These are phyloP conservation scores for Adoxophyes honmai DNA, from an alignment of 1,140 invertebrate genomes.

Conservation along the genomic window DNA sequence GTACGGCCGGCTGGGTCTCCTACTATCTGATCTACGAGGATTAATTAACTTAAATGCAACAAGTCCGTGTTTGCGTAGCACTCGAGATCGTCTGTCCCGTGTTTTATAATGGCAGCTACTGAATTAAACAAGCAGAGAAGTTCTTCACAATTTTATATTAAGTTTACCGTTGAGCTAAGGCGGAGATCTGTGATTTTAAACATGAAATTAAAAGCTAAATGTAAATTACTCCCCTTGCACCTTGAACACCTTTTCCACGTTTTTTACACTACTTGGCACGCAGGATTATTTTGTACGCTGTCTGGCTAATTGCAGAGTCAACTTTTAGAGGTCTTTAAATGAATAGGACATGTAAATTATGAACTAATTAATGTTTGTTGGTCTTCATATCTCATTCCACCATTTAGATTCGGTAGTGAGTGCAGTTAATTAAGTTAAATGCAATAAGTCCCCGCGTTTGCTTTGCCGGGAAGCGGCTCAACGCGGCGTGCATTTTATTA, in stretches of 20 bases:
- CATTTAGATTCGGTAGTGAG: not conserved
- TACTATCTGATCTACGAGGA: constrained; percentile 64
- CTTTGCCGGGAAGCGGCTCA: constrained; percentile 38
- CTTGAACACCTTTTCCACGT: too few species aligned
- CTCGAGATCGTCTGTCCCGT: constrained; percentile 59
- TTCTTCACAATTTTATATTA: constrained; percentile 34
- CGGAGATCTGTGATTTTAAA: constrained; percentile 7
- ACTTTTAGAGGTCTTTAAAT: too few species aligned
- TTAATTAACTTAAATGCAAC: constrained; percentile 76
- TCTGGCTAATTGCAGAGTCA: too few species aligned
- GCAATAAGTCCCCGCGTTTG: constrained; percentile 40
- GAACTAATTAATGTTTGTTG: constrained; percentile 10
- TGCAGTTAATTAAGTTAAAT: constrained; percentile 41
- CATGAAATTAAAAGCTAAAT: not conserved
- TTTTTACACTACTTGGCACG: too few species aligned
- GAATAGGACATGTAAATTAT: constrained; percentile 5
- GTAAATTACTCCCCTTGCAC: too few species aligned
- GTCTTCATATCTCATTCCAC: constrained; percentile 4
- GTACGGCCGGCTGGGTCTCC: constrained; percentile 29
- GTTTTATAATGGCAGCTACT: constrained; percentile 63
- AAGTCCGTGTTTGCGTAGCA: constrained; percentile 68
- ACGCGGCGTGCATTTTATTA: constrained; percentile 31
- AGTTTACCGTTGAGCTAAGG: constrained; percentile 14
- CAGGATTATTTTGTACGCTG: too few species aligned
- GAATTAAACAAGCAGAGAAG: constrained; percentile 56